Percentiles rank a stretch among this genome's conserved stretches.
Conservation (phyloP, 2,113 vertebrate genomes). For the Ciconia stormi region DNA sequence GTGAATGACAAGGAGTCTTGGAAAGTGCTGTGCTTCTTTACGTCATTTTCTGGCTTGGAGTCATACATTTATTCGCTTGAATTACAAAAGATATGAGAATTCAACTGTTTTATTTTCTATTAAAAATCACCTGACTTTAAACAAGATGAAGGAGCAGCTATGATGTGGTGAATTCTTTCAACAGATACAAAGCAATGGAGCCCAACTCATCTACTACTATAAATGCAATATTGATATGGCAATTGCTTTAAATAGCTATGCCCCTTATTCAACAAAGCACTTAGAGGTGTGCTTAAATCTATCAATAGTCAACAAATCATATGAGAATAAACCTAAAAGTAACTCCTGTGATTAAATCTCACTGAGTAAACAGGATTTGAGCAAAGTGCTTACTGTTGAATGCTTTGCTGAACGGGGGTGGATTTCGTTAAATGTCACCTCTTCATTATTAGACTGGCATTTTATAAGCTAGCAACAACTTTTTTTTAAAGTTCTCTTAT, state of each 20-base stretch:
- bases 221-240: not conserved
- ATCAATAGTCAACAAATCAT: not conserved
- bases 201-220: not conserved
- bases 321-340: not conserved
- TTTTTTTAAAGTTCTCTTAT: not conserved
- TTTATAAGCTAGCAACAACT: slow-evolving; percentile 32
- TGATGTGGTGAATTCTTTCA: slow-evolving; percentile 16
- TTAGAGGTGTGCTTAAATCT: not conserved
- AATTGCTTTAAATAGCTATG: not conserved
- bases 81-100: slow-evolving; percentile 14
- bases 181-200: not conserved
- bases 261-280: not conserved
- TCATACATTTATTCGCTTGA: not conserved
- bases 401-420: not conserved
- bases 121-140: slow-evolving; percentile 16
- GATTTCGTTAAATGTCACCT: slow-evolving; percentile 51
- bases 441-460: slow-evolving; percentile 20
- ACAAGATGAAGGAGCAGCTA: not conserved
- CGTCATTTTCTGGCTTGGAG: not conserved
- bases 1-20: not conserved
- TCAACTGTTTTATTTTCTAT: slow-evolving; percentile 20
- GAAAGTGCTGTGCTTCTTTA: not conserved
- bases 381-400: not conserved
- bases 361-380: not conserved
- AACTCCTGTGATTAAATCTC: not conserved